Base-by-base conservation (phyloP, 2,113 vertebrate species). In the Zosterops hypoxanthus region DNA sequence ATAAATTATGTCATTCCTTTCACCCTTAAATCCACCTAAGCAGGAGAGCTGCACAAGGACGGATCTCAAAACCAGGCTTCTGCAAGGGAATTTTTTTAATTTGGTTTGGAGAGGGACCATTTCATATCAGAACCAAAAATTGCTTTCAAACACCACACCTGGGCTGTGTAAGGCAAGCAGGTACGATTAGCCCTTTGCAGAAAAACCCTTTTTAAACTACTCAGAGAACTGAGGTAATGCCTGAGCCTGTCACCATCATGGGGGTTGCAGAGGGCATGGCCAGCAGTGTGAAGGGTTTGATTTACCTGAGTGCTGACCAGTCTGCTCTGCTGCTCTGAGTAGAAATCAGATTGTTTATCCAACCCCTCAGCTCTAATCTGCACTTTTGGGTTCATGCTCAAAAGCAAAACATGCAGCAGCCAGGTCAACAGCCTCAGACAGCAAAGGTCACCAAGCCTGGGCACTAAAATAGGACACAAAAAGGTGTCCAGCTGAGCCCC, bases 381-480 rank as follows among this genome's bases (percentile, higher is more conserved):
- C 53, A 7, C 63, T 42, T 68, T 16, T 17, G 11, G 22, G 24
- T 3, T 59, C 8, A 2, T 4, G 29, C 25, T 85, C 33, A 5
- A 26, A 46, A 33, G 53, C 24, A 36, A 52, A 70, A 47, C 4
- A 2, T 0, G 2, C 39, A 46, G 34, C 21, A 24, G 39, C 23
- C 82, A 64, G 64, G 73, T 12, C 56, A 46, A 34, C 10, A 49
- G 36, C 36, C 47, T 22, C n/a, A 73, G 83, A 29, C 5, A 46
- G 57, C 42, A 39, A 26, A 17, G 23, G 24, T 14, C 57, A 87
- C 17, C 2, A 0, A 28, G 9, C 0, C 57, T 23, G 8, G 3
- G 8, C 44, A 29, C 12, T 16, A 5, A 59, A 55, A 16, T 2
- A 8, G 5, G 8, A 15, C 25, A 39, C 8, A 34, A 5, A 64